Conservation (phyloP, 2,113 vertebrate genomes). For the human (Homo sapiens) region GRCh38 chr11:134697001-134697500, state of each 20-base stretch:
- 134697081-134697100: conserved; percentile 55
- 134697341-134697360: background rate
- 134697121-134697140: conserved; percentile 42
- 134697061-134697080: conserved; percentile 53
- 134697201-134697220: background rate
- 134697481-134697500: background rate
- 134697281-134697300: background rate
- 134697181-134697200: background rate
- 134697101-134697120: conserved; percentile 60
- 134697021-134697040: conserved; percentile 59
- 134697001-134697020: background rate
- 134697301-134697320: background rate
- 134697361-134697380: background rate
- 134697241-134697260: background rate
- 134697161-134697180: conserved; percentile 48
- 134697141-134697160: background rate
- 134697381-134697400: background rate
- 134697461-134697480: background rate
- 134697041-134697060: conserved; percentile 50
- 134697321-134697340: background rate
- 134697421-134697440: background rate
- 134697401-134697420: background rate
- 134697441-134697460: background rate
- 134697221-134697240: background rate
- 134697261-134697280: background rate